Evolutionary conservation across 37 sponge, comb jelly and placozoan species (phyloP).

Genomic region (Eunapius fragilis): DNA sequence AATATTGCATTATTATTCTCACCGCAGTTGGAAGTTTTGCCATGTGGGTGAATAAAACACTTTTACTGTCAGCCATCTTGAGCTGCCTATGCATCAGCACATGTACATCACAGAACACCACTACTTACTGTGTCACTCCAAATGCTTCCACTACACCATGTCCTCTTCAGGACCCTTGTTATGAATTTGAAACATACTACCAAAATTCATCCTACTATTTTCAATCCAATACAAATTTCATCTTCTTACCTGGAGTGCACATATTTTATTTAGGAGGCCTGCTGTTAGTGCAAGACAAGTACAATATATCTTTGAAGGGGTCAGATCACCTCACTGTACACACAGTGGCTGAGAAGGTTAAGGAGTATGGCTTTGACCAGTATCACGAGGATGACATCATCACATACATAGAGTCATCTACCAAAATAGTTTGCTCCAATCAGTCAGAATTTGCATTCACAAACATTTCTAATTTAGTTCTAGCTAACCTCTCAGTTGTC

Average conservation of each 20-base stretch:
- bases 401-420: neutral
- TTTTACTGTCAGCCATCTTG: neutral
- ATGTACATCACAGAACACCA: neutral
- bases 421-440: neutral
- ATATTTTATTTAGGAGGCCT: constrained; percentile 15
- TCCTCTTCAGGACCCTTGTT: neutral
- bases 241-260: constrained; percentile 10
- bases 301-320: neutral
- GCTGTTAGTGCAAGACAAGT: neutral
- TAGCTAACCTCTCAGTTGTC: neutral
- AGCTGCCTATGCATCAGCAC: neutral
- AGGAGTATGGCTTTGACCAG: neutral
- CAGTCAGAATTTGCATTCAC: neutral
- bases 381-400: neutral
- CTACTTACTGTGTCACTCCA: neutral
- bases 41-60: too few relatives aligned
- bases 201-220: neutral
- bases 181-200: neutral
- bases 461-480: neutral
- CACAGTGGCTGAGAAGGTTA: neutral
- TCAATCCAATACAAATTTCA: neutral
- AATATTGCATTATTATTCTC: too few relatives aligned
- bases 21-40: too few relatives aligned
- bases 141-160: neutral
- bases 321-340: neutral